Conservation (phyloP, 2,797 vertebrate species). For the Sebastes diaconus region DNA sequence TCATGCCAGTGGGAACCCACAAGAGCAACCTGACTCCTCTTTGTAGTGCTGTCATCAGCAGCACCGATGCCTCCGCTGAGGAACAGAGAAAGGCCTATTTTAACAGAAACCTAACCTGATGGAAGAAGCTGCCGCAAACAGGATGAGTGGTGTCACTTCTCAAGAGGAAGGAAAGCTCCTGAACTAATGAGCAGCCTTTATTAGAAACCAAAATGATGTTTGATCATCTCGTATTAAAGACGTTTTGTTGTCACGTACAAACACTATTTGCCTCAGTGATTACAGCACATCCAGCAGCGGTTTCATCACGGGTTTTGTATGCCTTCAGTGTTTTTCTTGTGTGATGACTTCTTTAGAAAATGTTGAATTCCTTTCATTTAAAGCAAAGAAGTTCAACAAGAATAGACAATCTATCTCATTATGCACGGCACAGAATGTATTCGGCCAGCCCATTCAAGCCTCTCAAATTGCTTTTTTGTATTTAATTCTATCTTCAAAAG, state of each 20-base stretch:
- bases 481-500: not conserved
- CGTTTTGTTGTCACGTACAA: not conserved
- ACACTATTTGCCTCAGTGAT: not conserved
- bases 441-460: not conserved
- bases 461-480: not conserved
- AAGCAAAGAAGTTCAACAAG: not conserved
- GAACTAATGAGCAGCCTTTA: conserved; percentile 3
- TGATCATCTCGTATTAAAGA: not conserved
- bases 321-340: not conserved
- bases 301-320: not conserved
- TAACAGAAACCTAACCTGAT: conserved; percentile 34
- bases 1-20: conserved; percentile 38
- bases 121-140: conserved; percentile 22
- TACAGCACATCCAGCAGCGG: not conserved
- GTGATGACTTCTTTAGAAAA: not conserved
- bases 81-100: conserved; percentile 59
- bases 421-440: not conserved
- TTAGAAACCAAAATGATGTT: conserved; percentile 4
- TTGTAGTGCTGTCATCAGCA: conserved; percentile 71
- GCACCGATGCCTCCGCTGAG: conserved; percentile 26
- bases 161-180: conserved; percentile 29
- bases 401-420: not conserved
- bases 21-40: conserved; percentile 65
- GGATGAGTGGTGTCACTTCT: conserved; percentile 34
- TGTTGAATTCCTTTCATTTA: not conserved